Base-by-base conservation (phyloP, 2,797 vertebrate species). In the Carapus acus region DNA sequence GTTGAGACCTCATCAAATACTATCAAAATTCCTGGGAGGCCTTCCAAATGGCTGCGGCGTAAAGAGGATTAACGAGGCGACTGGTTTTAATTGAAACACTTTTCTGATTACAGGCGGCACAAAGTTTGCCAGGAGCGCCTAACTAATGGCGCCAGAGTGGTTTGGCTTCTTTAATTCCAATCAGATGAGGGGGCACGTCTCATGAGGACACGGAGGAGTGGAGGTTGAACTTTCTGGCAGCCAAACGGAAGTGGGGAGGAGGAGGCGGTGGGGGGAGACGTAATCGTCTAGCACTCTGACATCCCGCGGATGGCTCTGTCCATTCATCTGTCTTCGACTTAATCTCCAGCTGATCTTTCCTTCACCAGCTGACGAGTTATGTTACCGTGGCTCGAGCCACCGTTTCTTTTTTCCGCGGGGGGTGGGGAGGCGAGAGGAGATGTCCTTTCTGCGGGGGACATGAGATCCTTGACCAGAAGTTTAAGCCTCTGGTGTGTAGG, bases 91-190 rank as follows among this genome's bases (percentile, higher is more conserved):
- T 83, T 69, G 71, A 40, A 31, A 29, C 24, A 39, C 58, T 65
- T 65, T 60, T 48, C 52, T 34, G 45, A 55, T 60, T 52, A 40
- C 62, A 24, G 44, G 23, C 51, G 46, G 72, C 69, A 61, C 55
- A 12, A 45, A 41, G 42, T 55, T 53, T 50, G 38, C 41, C 29
- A n/a, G 61, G 50, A 44, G 54, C 15, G 21, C 18, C 24, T 58
- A 65, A 71, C 62, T 71, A 54, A 52, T 64, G 60, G 49, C 63
- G 61, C 71, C 59, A 62, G 57, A 38, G 45, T 55, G 17, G 58
- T 70, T 70, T n/a, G 57, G 42, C 19, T 50, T 56, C 73, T 76
- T 57, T 40, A 43, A 55, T 78, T 78, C 80, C 69, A 62, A 77
- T 52, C 55, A 41, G 49, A 56, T 17, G 41, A 64, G 50, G 31